Evolutionary conservation across 2,797 vertebrate species (phyloP).

Genomic region (Scleropages formosus): DNA sequence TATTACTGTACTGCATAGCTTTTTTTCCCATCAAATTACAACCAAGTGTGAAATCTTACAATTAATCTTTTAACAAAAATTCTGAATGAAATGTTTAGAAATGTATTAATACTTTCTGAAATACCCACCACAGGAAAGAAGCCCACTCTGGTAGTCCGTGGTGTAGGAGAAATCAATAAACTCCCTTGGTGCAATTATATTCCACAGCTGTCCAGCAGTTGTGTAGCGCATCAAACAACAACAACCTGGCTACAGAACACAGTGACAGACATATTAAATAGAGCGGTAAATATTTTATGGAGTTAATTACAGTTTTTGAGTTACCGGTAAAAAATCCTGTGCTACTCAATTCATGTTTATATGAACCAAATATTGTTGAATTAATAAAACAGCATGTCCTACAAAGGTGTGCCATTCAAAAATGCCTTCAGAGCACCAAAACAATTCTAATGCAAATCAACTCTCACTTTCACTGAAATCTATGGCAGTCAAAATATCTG

Average conservation of each 20-base stretch:
- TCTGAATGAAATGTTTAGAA: neutral
- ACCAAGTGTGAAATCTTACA: no score
- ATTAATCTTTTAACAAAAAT: neutral
- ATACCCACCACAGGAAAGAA: conserved; percentile 77
- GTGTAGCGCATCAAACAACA: conserved; percentile 82
- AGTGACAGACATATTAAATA: neutral
- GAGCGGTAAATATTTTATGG: neutral
- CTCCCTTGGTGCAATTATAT: conserved; percentile 78
- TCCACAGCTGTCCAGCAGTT: conserved; percentile 78
- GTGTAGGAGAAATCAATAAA: conserved; percentile 84
- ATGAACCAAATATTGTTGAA: neutral
- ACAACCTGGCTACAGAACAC: conserved; percentile 59
- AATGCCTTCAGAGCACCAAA: no score
- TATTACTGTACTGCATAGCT: neutral
- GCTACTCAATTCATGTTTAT: neutral
- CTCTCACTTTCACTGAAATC: no score
- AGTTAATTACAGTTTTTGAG: neutral
- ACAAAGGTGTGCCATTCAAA: no score
- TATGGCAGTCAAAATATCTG: no score
- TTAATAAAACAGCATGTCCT: neutral
- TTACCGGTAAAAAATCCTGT: neutral
- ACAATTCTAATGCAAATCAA: no score
- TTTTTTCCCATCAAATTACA: no score
- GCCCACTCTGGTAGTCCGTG: conserved; percentile 68
- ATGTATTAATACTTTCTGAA: neutral